These are phyloP conservation scores for Oopsacas minuta DNA, from an alignment of 37 sponge, comb jelly and placozoan species.

Conservation along the genomic window DNA sequence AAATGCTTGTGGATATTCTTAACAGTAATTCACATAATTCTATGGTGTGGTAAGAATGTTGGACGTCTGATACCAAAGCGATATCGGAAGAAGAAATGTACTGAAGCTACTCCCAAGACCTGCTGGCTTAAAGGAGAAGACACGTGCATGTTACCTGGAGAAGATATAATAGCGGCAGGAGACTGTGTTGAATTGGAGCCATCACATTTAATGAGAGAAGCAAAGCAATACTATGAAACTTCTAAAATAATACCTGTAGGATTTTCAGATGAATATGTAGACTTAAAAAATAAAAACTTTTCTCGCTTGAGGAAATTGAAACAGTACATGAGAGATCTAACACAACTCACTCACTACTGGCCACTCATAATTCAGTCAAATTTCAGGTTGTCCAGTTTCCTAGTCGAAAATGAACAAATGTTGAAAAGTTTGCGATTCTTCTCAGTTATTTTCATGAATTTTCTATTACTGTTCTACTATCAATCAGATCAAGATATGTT, in stretches of 20 bases:
- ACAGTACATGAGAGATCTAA: neutral
- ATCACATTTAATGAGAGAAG: neutral
- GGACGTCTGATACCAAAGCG: neutral
- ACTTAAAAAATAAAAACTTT: neutral
- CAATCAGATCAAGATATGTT: neutral
- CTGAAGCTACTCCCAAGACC: neutral
- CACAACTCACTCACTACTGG: constrained; percentile 3
- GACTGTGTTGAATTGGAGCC: neutral
- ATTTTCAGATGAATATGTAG: neutral
- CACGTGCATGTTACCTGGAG: neutral
- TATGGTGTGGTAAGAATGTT: neutral
- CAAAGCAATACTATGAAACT: neutral
- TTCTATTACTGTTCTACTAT: neutral
- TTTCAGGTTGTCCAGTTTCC: neutral
- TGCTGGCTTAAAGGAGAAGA: neutral
- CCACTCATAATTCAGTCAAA: constrained; percentile 4
- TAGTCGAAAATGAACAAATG: neutral
- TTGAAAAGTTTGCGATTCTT: neutral
- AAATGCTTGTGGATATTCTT: neutral
- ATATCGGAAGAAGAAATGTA: neutral
- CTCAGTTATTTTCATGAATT: constrained; percentile 3
- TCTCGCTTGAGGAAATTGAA: neutral
- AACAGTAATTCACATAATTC: neutral
- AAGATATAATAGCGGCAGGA: neutral
- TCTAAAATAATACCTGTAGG: neutral